Conservation (phyloP, 2,113 vertebrate species). For the Xenopus borealis region DNA sequence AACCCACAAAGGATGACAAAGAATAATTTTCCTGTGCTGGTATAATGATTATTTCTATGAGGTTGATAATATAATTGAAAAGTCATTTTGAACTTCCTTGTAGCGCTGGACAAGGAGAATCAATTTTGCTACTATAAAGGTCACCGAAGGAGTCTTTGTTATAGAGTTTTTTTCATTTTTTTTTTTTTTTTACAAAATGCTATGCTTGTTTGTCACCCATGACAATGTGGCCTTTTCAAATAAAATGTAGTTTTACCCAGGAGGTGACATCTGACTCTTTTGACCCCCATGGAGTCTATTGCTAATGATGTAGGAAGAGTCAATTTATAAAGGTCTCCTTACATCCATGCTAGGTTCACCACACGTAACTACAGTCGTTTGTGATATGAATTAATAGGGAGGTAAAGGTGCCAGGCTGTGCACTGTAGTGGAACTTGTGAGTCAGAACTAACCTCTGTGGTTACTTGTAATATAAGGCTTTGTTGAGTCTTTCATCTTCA, state of each 20-base stretch:
- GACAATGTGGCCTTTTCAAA: slow-evolving; percentile 10
- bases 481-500: too few relatives aligned
- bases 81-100: slow-evolving; percentile 23
- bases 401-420: too few relatives aligned
- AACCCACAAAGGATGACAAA: slow-evolving; percentile 30
- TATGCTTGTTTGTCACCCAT: slow-evolving; percentile 22
- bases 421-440: too few relatives aligned
- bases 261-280: slow-evolving; percentile 3
- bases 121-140: slow-evolving; percentile 46
- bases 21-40: slow-evolving; percentile 19
- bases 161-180: slow-evolving; percentile 18
- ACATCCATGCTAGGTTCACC: background rate
- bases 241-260: slow-evolving; percentile 5
- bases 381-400: too few relatives aligned
- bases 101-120: slow-evolving; percentile 34
- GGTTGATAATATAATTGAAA: slow-evolving; percentile 22
- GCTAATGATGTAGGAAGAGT: slow-evolving; percentile 2
- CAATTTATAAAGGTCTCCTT: background rate
- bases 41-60: slow-evolving; percentile 14
- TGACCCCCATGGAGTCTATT: background rate
- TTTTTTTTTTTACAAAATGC: background rate
- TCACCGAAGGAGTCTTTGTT: slow-evolving; percentile 39
- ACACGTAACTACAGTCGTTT: too few relatives aligned
- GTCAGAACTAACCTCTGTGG: too few relatives aligned
- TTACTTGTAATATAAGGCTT: too few relatives aligned